Percentiles rank a stretch among this genome's conserved stretches.
Conservation (phyloP, 2,888 invertebrate genomes). For the Heliconius sara region DNA sequence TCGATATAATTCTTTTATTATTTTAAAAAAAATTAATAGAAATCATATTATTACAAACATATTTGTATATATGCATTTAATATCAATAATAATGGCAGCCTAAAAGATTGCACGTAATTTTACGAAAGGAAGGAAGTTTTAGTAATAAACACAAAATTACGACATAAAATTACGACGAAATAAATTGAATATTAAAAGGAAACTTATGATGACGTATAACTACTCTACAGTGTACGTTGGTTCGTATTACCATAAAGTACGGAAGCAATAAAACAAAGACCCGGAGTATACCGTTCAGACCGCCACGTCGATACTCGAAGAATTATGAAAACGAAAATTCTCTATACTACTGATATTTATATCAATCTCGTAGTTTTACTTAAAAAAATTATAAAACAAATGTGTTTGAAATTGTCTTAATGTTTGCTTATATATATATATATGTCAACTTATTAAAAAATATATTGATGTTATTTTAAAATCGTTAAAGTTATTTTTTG, state of each 20-base stretch:
- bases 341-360: slow-evolving; percentile 19
- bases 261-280: slow-evolving; percentile 70
- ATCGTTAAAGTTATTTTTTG: too few species aligned
- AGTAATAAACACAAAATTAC: not conserved
- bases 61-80: not conserved
- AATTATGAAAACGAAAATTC: slow-evolving; percentile 56
- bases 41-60: not conserved
- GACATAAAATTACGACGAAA: not conserved
- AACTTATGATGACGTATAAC: not conserved
- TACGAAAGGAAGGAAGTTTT: not conserved
- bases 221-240: slow-evolving; percentile 43
- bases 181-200: not conserved
- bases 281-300: slow-evolving; percentile 64
- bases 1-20: not conserved
- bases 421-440: too few species aligned
- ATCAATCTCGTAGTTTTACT: not conserved
- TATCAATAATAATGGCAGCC: not conserved
- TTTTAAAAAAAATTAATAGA: not conserved
- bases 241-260: slow-evolving; percentile 73
- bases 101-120: not conserved
- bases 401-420: not conserved
- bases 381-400: not conserved
- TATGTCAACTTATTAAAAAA: too few species aligned
- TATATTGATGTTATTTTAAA: too few species aligned
- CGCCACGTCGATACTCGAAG: slow-evolving; percentile 58